Evolutionary conservation across 2,888 invertebrate species (phyloP), one percentile per base, ranked within the genome.

Genomic region (Tupiocoris notatus): DNA sequence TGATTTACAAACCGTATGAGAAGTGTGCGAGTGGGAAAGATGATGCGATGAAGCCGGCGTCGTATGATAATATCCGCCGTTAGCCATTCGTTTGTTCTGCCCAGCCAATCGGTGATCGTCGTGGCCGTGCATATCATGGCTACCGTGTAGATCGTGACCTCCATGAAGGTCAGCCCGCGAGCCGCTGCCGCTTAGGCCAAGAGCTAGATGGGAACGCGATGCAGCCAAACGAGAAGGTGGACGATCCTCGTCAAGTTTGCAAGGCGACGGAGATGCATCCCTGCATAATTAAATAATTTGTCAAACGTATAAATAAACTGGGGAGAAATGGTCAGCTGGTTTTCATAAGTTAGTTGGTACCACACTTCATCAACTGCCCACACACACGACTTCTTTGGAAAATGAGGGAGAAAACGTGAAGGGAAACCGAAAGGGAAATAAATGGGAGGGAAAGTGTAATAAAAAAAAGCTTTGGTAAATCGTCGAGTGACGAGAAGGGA

Each of bases 1-100:
- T n/a, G n/a, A n/a, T n/a, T n/a, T n/a, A 39, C 71, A 25, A 1
- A 71, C 71, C 71, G 71, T 62, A 25, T 71, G 71, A 21, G 71
- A 71, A 84, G 83, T 77, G 74, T 79, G 80, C 85, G 86, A 81
- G 89, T 89, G 77, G 63, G 75, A 78, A 65, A 61, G 79, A 79
- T 79, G 75, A 68, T 77, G 76, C 1, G 76, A 39, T 3, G 67
- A 77, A 23, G 77, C 71, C 6, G 71, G 71, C 2, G 71, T 62
- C 22, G 71, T 71, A 39, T 71, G 71, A 66, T 79, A 78, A 63
- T 79, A 77, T 61, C 78, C 75, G 9, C 79, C 77, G 65, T 79
- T 78, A 54, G 77, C 70, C 63, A 77, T 76, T 17, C 75, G 25
- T 56, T 74, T 77, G 39, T 39, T 39, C 70, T 68, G 70, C 1